Conservation (phyloP, 1,140 invertebrate genomes). For the Brachionus koreanus region DNA sequence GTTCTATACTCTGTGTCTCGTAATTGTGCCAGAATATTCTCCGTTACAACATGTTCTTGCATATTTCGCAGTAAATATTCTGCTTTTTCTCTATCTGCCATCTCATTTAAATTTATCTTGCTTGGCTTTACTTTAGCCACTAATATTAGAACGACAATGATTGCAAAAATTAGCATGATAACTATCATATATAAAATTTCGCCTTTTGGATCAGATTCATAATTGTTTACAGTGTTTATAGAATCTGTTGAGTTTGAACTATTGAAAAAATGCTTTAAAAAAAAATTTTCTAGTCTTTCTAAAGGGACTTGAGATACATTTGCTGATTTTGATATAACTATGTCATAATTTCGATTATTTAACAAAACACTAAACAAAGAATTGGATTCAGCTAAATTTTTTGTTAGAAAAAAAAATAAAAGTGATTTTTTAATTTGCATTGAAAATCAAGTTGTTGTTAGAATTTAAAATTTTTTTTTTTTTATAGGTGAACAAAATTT, state of each 20-base stretch:
- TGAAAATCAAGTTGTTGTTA: neutral
- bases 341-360: neutral
- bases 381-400: neutral
- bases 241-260: neutral
- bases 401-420: neutral
- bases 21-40: conserved; percentile 14
- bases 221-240: neutral
- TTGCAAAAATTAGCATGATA: neutral
- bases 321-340: neutral
- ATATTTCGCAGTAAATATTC: conserved; percentile 28
- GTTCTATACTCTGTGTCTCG: neutral
- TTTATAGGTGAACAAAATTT: neutral
- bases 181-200: neutral
- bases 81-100: neutral
- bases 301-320: neutral
- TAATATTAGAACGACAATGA: neutral
- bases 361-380: neutral
- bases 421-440: neutral
- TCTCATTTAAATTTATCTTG: neutral
- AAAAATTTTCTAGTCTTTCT: neutral
- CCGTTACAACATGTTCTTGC: conserved; percentile 27
- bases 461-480: neutral
- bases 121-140: conserved; percentile 15
- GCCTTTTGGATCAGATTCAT: neutral
- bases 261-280: neutral